Evolutionary conservation across 2,113 vertebrate genomes (phyloP).

Genomic region (Piliocolobus tephrosceles): DNA sequence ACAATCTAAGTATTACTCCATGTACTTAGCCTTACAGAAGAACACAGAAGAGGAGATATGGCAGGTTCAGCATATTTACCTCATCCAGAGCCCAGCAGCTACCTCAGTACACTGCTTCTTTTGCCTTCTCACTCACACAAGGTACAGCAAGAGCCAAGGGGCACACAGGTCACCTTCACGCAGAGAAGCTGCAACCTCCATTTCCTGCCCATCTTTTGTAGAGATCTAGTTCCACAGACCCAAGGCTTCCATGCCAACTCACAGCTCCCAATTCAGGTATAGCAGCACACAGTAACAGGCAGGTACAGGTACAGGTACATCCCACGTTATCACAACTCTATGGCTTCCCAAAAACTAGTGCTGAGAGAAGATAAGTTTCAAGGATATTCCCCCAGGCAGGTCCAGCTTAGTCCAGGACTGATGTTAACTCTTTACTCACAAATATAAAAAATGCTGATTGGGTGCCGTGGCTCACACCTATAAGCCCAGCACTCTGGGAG

Average conservation of each 20-base stretch:
- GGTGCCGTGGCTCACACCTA: too few relatives aligned
- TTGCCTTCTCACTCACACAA: background rate
- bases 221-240: background rate
- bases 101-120: background rate
- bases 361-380: background rate
- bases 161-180: background rate
- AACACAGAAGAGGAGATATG: background rate
- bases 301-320: background rate
- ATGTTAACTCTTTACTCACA: background rate
- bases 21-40: background rate
- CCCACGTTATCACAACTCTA: background rate
- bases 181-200: background rate
- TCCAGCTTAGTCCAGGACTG: background rate
- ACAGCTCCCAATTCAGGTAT: background rate
- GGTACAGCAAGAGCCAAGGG: background rate
- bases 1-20: rapidly evolving
- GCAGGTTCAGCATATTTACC: background rate
- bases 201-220: background rate
- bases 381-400: background rate
- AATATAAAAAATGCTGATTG: background rate
- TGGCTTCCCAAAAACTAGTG: background rate
- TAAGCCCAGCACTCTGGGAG: too few relatives aligned
- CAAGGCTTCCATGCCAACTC: background rate
- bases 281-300: background rate
- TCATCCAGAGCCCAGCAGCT: background rate